These are phyloP conservation scores for Sweltsa coloradensis DNA, from an alignment of 1,140 invertebrate genomes.

Conservation along the genomic window DNA sequence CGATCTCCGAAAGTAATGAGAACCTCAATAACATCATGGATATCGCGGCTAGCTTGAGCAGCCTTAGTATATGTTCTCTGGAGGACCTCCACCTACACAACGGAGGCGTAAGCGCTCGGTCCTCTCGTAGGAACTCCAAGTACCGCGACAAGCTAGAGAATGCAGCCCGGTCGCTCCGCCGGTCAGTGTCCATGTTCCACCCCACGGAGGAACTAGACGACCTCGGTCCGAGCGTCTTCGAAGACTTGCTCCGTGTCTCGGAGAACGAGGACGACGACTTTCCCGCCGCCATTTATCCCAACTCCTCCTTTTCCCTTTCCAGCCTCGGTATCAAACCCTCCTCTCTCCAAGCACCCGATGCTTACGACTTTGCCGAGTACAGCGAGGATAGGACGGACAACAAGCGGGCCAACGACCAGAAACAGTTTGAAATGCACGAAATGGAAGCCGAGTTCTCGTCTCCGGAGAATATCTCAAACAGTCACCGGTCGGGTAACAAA, in stretches of 20 bases:
- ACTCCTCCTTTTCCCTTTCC: conserved; percentile 12
- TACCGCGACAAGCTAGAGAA: conserved; percentile 7
- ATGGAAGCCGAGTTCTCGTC: conserved; percentile 30
- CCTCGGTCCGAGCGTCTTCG: not conserved
- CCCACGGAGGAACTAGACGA: not conserved
- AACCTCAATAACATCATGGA: not conserved
- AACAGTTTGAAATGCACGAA: conserved; percentile 18
- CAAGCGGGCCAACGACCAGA: conserved; percentile 10
- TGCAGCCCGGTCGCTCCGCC: conserved; percentile 4
- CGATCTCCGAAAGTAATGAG: not conserved
- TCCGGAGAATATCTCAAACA: conserved; percentile 21
- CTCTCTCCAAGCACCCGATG: not conserved
- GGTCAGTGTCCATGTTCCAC: conserved; percentile 2
- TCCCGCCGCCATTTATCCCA: conserved; percentile 7
- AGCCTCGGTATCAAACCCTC: conserved; percentile 3
- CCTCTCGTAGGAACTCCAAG: not conserved
- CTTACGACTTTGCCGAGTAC: not conserved
- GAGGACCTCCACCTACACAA: not conserved
- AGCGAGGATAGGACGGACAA: not conserved
- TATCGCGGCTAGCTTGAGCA: conserved; percentile 25
- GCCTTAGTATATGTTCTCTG: conserved; percentile 32
- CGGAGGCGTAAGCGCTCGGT: not conserved
- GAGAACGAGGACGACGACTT: not conserved
- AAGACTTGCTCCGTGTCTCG: no score
- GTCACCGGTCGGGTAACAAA: conserved; percentile 27